Percentiles rank a stretch among this genome's conserved stretches.
phyloP scores from a whole-genome alignment of 2,797 vertebrate genomes.

The Pampus argenteus region DNA sequence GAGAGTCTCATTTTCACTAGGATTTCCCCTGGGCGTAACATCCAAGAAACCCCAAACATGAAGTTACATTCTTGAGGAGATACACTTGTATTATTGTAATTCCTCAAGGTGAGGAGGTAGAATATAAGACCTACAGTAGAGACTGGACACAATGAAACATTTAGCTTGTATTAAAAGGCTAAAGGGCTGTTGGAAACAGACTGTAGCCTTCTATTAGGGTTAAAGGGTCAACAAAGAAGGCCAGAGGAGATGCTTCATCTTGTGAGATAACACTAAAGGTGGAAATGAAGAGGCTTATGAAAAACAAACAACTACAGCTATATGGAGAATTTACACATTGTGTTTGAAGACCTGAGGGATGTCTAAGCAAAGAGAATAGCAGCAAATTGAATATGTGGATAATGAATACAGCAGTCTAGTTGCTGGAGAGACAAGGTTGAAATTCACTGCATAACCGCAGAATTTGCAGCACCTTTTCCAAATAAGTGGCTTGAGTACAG shows the following conservation, averaged over 20 bases:
- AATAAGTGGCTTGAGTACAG: neutral
- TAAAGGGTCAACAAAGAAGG: constrained; percentile 10
- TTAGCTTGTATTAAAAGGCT: constrained; percentile 6
- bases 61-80: neutral
- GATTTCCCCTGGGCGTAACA: too few relatives aligned
- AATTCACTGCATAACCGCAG: constrained; percentile 5
- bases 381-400: neutral
- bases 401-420: neutral
- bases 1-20: too few relatives aligned
- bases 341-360: neutral
- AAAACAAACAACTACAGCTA: neutral
- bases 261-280: neutral
- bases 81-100: neutral
- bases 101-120: neutral
- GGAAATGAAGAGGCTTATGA: neutral
- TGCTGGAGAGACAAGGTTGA: neutral
- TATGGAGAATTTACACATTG: neutral
- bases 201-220: constrained; percentile 6
- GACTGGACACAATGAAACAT: neutral
- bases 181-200: neutral
- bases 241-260: constrained; percentile 12
- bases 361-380: neutral
- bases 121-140: neutral
- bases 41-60: neutral
- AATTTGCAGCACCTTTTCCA: neutral